Percentiles rank a stretch among this genome's conserved stretches.
These are phyloP conservation scores for Oreochromis aureus DNA, from an alignment of 2,113 vertebrate genomes.

Conservation along the genomic window DNA sequence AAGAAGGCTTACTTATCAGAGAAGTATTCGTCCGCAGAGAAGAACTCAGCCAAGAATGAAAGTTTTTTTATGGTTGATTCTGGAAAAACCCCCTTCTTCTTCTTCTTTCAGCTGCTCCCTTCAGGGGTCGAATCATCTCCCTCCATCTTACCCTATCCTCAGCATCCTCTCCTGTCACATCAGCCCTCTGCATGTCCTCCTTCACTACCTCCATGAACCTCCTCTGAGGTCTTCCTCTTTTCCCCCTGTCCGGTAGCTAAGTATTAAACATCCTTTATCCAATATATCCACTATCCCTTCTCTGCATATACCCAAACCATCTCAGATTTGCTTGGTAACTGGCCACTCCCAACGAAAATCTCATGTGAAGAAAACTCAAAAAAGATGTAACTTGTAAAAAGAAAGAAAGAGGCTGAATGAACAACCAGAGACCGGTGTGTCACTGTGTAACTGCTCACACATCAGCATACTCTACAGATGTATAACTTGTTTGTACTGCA, in stretches of 20 bases:
- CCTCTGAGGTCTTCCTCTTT: background rate
- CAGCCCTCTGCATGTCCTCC: background rate
- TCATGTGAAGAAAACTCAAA: background rate
- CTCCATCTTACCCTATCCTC: background rate
- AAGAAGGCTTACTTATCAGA: background rate
- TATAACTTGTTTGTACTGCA: conserved; percentile 44
- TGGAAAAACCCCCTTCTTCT: background rate
- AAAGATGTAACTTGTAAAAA: background rate
- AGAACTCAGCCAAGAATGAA: background rate
- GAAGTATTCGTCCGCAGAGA: background rate
- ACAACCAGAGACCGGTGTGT: background rate
- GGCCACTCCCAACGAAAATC: background rate
- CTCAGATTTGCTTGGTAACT: background rate
- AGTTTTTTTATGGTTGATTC: background rate
- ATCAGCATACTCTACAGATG: conserved; percentile 20
- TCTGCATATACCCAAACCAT: background rate
- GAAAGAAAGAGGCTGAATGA: background rate
- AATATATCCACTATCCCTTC: background rate
- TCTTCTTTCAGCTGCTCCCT: background rate
- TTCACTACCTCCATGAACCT: background rate
- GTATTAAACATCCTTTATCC: background rate
- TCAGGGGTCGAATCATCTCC: background rate
- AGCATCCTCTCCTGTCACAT: background rate
- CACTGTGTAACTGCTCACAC: background rate
- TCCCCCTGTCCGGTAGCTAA: background rate